phyloP scores from a whole-genome alignment of 1,140 invertebrate species.

The Drosophila sp. region DNA sequence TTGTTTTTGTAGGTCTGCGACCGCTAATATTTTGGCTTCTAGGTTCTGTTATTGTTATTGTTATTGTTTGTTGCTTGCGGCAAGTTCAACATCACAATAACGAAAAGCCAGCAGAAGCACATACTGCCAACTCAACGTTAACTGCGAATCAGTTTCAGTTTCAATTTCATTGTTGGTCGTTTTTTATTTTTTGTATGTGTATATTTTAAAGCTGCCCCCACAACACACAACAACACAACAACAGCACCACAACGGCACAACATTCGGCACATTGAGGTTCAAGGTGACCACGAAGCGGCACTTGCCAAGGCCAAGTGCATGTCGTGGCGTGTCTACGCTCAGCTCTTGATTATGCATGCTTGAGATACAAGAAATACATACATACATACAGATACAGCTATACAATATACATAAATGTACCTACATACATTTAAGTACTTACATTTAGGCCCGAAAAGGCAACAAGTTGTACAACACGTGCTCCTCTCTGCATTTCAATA shows the following conservation, averaged over 20 bases:
- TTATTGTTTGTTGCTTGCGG: slow-evolving; percentile 50
- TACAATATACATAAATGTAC: neutral
- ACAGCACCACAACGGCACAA: slow-evolving; percentile 51
- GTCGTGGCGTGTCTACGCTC: slow-evolving; percentile 50
- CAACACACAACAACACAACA: slow-evolving; percentile 22
- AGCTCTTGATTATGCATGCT: slow-evolving; percentile 48
- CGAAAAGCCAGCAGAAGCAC: slow-evolving; percentile 67
- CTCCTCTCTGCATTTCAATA: slow-evolving; percentile 3
- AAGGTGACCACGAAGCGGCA: slow-evolving; percentile 69
- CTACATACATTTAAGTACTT: slow-evolving; percentile 1
- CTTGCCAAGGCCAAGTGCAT: slow-evolving; percentile 76
- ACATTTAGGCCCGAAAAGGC: slow-evolving; percentile 21
- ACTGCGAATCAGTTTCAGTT: slow-evolving; percentile 41
- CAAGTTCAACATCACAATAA: slow-evolving; percentile 65
- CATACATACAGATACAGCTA: neutral
- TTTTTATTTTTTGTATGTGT: slow-evolving; percentile 7
- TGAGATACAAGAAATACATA: slow-evolving; percentile 24
- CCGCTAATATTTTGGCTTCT: slow-evolving; percentile 52
- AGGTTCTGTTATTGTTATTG: slow-evolving; percentile 55
- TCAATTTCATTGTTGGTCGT: slow-evolving; percentile 15
- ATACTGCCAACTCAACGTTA: slow-evolving; percentile 73
- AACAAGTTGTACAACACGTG: slow-evolving; percentile 45
- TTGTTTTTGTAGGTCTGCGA: slow-evolving; percentile 77
- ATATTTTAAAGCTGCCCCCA: slow-evolving; percentile 20
- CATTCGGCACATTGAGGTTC: slow-evolving; percentile 82